A percentile compares a stretch with the other conserved stretches of the same genome.
Conservation (phyloP, 2,888 invertebrate species). For the Scaptomyza parva region DNA sequence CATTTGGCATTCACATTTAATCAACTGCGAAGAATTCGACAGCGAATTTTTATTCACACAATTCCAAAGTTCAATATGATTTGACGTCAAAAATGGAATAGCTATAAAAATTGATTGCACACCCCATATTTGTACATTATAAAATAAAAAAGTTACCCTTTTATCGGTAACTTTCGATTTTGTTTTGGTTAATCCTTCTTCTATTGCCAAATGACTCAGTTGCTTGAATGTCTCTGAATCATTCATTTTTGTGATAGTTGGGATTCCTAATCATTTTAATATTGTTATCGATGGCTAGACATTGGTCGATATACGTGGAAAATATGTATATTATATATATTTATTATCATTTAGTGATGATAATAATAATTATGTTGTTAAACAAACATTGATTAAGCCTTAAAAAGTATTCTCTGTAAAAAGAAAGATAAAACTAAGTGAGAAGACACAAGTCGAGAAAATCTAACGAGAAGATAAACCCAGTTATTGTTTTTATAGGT, state of each 20-base stretch:
- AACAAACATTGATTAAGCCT: neutral
- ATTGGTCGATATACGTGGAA: neutral
- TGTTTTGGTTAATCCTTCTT: neutral
- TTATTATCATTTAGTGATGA: neutral
- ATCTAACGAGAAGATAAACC: too few relatives aligned
- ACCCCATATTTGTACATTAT: neutral
- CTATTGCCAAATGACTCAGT: neutral
- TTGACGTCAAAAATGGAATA: neutral
- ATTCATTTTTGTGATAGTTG: neutral
- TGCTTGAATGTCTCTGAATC: conserved; percentile 8
- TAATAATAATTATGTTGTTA: neutral
- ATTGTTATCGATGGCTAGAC: conserved; percentile 13
- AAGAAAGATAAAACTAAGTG: too few relatives aligned
- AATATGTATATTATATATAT: neutral
- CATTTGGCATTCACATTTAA: too few relatives aligned
- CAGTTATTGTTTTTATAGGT: too few relatives aligned
- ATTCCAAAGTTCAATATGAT: neutral
- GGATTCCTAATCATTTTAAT: neutral
- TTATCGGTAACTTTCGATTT: neutral
- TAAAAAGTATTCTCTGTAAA: neutral
- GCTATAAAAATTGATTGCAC: too few relatives aligned
- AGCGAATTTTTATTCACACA: neutral
- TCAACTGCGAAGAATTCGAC: neutral
- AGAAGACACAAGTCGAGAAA: too few relatives aligned
- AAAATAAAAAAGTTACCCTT: neutral